These are phyloP conservation scores for Nipponacmea schrenckii DNA, from an alignment of 2,888 invertebrate species.

Conservation along the genomic window DNA sequence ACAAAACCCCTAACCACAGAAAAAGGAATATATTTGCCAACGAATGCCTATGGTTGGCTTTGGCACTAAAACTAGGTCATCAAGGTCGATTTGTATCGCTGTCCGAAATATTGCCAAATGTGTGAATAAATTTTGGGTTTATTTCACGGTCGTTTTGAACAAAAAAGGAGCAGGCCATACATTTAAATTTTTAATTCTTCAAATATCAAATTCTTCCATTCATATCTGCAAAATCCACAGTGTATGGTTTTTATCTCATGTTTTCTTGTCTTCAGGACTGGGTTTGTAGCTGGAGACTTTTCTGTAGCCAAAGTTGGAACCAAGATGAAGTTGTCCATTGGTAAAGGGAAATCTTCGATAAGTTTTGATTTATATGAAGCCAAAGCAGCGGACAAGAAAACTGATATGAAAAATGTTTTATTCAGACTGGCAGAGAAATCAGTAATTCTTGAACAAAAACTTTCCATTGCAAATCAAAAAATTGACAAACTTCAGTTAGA, in stretches of 20 bases:
- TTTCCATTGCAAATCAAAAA: constrained; percentile 51
- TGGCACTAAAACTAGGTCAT: too few species aligned
- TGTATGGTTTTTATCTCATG: not conserved
- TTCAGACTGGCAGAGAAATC: constrained; percentile 53
- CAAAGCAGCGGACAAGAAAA: constrained; percentile 57
- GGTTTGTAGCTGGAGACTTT: constrained; percentile 50
- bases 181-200: too few species aligned
- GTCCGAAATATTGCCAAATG: too few species aligned
- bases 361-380: constrained; percentile 58
- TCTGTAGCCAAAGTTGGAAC: constrained; percentile 48
- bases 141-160: too few species aligned
- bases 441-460: constrained; percentile 43
- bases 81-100: too few species aligned
- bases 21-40: not conserved
- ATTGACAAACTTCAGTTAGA: constrained; percentile 49
- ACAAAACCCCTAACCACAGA: not conserved
- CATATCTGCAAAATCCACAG: too few species aligned
- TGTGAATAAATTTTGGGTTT: too few species aligned
- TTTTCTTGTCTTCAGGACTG: constrained; percentile 45
- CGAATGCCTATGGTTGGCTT: too few species aligned
- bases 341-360: constrained; percentile 46
- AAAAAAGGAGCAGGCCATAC: too few species aligned
- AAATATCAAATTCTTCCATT: too few species aligned
- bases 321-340: constrained; percentile 53
- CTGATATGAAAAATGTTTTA: constrained; percentile 53